phyloP scores from a whole-genome alignment of 2,888 invertebrate genomes.

The Ichneumon xanthorius region DNA sequence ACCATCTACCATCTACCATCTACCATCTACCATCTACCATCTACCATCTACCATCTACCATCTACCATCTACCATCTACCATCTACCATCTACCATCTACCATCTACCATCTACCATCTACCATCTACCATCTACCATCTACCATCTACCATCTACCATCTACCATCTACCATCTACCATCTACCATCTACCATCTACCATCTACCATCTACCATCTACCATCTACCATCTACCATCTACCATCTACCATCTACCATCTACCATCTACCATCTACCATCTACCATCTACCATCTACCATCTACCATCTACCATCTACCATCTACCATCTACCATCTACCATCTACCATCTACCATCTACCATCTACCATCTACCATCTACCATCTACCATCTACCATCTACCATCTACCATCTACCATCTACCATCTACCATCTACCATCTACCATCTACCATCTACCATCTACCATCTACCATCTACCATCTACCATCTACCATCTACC shows the following conservation, averaged over 20 bases:
- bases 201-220: no score
- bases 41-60: no score
- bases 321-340: slow-evolving; percentile 12
- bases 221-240: neutral
- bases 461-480: neutral
- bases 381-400: slow-evolving; percentile 24
- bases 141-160: no score
- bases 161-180: no score
- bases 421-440: slow-evolving; percentile 18
- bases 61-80: no score
- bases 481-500: slow-evolving; percentile 21
- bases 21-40: no score
- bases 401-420: neutral
- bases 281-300: slow-evolving; percentile 24
- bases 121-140: no score
- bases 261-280: neutral
- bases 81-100: no score
- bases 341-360: slow-evolving; percentile 5
- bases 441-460: neutral
- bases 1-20: no score
- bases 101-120: no score
- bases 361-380: no score
- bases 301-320: neutral
- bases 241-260: slow-evolving; percentile 13
- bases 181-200: no score